Percentiles rank a stretch among this genome's conserved stretches.
phyloP scores from a whole-genome alignment of 2,113 vertebrate species.

The Vidua chalybeata region DNA sequence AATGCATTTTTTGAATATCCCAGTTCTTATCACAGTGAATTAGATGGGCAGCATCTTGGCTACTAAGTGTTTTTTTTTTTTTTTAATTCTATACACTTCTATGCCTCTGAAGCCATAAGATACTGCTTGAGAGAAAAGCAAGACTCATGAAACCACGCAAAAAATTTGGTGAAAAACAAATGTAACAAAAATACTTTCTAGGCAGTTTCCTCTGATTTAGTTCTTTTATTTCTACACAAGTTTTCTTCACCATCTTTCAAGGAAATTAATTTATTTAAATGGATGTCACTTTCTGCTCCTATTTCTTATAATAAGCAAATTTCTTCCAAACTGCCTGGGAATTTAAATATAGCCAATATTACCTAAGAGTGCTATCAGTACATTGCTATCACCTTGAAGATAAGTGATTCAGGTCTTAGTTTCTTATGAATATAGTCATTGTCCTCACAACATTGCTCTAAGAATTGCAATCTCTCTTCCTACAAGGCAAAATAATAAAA shows the following conservation, averaged over 20 bases:
- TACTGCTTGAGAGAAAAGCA: background rate
- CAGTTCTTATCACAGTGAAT: background rate
- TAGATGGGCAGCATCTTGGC: background rate
- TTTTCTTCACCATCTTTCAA: background rate
- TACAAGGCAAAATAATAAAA: background rate
- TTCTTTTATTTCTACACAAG: background rate
- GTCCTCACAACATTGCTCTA: background rate
- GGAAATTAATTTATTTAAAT: background rate
- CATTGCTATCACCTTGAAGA: background rate
- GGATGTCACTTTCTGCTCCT: background rate
- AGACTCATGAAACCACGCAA: background rate
- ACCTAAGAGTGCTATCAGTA: background rate
- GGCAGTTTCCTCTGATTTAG: background rate
- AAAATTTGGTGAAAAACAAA: background rate
- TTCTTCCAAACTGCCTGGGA: background rate
- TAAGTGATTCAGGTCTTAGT: background rate
- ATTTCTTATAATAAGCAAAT: background rate
- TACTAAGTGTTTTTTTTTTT: background rate
- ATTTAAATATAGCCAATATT: background rate
- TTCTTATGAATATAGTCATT: background rate
- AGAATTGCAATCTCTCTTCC: background rate
- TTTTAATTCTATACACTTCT: background rate
- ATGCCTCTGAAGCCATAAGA: background rate
- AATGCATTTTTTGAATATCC: background rate
- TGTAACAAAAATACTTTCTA: background rate